phyloP scores from a whole-genome alignment of 2,888 invertebrate species.

The Lypha dubia region DNA sequence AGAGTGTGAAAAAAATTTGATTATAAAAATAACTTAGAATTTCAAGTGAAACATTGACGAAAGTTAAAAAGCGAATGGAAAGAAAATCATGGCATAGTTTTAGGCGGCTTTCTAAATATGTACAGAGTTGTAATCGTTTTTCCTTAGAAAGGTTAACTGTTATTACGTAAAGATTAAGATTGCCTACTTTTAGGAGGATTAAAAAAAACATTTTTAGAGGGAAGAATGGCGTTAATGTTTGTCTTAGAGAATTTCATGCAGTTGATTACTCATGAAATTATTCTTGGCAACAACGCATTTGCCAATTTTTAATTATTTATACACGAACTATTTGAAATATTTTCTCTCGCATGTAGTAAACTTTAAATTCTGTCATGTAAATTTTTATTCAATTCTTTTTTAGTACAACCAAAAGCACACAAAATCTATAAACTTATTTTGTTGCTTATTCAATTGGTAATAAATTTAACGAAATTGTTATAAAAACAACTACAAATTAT shows the following conservation, averaged over 20 bases:
- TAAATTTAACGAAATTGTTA: slow-evolving; percentile 10
- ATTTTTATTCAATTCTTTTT: neutral
- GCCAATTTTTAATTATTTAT: no score
- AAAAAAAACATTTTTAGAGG: no score
- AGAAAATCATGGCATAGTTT: neutral
- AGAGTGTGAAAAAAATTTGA: no score
- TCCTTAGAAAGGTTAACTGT: neutral
- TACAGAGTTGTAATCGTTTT: no score
- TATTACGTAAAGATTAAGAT: no score
- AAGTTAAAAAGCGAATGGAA: neutral
- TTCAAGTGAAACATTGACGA: neutral
- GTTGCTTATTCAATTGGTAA: neutral
- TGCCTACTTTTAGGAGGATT: no score
- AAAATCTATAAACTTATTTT: neutral
- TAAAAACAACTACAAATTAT: slow-evolving; percentile 28
- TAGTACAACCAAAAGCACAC: neutral
- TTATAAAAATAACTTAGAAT: neutral
- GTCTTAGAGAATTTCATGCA: no score
- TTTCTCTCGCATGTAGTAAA: no score
- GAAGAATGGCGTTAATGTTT: no score
- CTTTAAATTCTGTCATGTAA: neutral
- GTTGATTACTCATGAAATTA: no score
- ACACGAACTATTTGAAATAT: neutral
- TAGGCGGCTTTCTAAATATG: neutral
- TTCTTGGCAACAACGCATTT: no score